Conservation (phyloP, 1,140 invertebrate species). For the Lasioglossum albipes region DNA sequence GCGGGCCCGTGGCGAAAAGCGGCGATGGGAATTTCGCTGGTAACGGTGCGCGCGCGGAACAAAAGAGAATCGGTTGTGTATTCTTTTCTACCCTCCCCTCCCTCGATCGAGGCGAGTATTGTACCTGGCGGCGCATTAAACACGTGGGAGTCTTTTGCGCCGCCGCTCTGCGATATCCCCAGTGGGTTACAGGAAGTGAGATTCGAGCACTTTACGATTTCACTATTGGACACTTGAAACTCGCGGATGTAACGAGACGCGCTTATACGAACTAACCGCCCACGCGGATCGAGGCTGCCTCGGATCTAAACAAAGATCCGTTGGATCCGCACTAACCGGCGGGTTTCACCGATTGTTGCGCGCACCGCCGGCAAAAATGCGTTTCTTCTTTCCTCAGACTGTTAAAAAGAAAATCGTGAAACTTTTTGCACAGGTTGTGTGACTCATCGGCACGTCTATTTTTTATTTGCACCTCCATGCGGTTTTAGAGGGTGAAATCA, state of each 20-base stretch:
- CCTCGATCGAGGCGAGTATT: slow-evolving; percentile 54
- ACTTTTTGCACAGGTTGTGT: too few relatives aligned
- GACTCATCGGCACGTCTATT: too few relatives aligned
- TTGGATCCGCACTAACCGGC: too few relatives aligned
- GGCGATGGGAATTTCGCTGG: slow-evolving; percentile 68
- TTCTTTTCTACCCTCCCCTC: slow-evolving; percentile 23
- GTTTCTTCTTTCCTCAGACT: too few relatives aligned
- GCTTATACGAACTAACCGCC: slow-evolving; percentile 4
- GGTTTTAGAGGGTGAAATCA: too few relatives aligned
- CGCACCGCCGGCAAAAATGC: too few relatives aligned
- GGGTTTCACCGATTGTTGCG: too few relatives aligned
- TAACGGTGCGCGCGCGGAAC: slow-evolving; percentile 63
- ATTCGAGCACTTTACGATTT: slow-evolving; percentile 51
- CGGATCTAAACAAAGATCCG: neutral
- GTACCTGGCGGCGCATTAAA: slow-evolving; percentile 49
- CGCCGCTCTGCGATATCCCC: slow-evolving; percentile 51
- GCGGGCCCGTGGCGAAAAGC: slow-evolving; percentile 45
- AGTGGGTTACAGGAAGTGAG: slow-evolving; percentile 63
- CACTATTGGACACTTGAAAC: slow-evolving; percentile 42
- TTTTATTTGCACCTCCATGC: too few relatives aligned
- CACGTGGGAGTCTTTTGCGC: slow-evolving; percentile 65
- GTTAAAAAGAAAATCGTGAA: too few relatives aligned
- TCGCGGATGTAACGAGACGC: slow-evolving; percentile 5
- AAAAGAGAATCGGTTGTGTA: slow-evolving; percentile 58
- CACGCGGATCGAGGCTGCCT: neutral